Conservation (phyloP, 2,113 vertebrate genomes). For the Tyto alba region DNA sequence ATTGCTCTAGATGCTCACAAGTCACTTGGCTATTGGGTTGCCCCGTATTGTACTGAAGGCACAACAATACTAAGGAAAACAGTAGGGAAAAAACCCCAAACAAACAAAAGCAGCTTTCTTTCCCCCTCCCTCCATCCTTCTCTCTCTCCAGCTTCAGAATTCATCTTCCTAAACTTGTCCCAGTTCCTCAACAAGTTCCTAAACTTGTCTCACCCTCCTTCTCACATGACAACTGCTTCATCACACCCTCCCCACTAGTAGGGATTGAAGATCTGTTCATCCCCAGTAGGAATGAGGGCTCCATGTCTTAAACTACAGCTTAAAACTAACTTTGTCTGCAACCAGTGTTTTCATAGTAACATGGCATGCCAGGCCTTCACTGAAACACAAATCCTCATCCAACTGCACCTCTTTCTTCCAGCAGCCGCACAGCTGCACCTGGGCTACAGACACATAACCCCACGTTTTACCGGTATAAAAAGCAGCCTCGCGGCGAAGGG, state of each 20-base stretch:
- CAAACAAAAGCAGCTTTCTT: neutral
- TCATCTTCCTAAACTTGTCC: neutral
- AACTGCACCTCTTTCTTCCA: accelerated
- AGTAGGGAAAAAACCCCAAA: accelerated
- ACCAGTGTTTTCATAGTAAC: accelerated
- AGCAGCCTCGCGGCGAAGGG: too few species aligned
- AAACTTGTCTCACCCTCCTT: neutral
- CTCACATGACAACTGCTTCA: accelerated
- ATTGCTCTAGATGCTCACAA: neutral
- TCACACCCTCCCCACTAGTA: neutral
- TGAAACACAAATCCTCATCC: too few species aligned
- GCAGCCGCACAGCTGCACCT: accelerated
- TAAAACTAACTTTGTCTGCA: neutral
- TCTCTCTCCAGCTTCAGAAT: neutral
- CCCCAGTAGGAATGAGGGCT: neutral
- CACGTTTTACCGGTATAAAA: accelerated
- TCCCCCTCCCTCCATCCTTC: accelerated
- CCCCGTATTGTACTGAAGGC: neutral
- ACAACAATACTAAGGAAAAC: accelerated
- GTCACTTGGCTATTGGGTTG: neutral
- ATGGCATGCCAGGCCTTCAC: neutral
- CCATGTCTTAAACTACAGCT: neutral
- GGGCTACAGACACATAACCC: accelerated
- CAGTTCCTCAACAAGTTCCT: too few species aligned
- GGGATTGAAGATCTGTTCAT: neutral